phyloP scores from a whole-genome alignment of 1,140 invertebrate genomes.

The Streblospio benedicti region DNA sequence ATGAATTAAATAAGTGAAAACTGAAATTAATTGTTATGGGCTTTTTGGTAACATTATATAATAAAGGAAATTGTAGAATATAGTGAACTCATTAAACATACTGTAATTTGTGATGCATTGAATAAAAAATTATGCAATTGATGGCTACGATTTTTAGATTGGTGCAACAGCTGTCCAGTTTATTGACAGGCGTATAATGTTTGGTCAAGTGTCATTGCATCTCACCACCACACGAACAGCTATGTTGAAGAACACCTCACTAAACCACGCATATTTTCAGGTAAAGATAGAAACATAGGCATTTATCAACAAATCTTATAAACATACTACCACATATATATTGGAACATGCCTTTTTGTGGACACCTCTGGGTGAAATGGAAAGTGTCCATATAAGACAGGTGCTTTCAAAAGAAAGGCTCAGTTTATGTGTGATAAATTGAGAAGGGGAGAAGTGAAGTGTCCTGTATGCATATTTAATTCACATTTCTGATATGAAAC shows the following conservation, averaged over 20 bases:
- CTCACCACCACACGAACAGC: conserved; percentile 37
- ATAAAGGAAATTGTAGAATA: no score
- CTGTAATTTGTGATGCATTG: no score
- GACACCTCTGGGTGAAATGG: no score
- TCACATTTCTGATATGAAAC: neutral
- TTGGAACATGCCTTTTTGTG: neutral
- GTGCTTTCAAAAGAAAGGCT: no score
- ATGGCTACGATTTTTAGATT: conserved; percentile 36
- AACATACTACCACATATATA: neutral
- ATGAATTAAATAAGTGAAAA: no score
- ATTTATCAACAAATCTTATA: no score
- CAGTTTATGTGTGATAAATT: no score
- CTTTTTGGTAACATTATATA: neutral
- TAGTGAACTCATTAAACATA: no score
- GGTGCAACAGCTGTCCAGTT: conserved; percentile 40
- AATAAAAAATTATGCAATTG: no score
- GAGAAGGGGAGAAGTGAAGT: neutral
- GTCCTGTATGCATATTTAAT: neutral
- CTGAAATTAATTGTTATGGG: neutral
- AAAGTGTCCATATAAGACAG: no score
- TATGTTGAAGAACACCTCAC: conserved; percentile 38
- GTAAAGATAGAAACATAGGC: conserved; percentile 21
- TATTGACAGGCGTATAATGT: conserved; percentile 39
- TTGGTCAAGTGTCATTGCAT: conserved; percentile 43
- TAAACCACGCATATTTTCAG: conserved; percentile 46